Evolutionary conservation across 1,140 invertebrate species (phyloP).

Genomic region (Pseudomyrmex flavicornis): DNA sequence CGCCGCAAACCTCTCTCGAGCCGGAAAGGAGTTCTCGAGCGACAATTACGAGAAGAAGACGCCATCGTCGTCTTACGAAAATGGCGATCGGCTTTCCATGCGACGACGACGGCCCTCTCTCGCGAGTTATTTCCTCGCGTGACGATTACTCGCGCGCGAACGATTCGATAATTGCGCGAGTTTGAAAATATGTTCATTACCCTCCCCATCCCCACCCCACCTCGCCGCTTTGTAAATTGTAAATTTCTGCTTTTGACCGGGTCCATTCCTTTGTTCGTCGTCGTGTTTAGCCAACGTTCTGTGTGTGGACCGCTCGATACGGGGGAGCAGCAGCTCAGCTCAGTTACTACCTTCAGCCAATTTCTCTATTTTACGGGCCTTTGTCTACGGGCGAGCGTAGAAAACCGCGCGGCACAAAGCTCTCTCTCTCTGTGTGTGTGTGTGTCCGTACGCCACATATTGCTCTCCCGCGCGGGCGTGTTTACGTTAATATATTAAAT

Average conservation of each 20-base stretch:
- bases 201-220: too few relatives aligned
- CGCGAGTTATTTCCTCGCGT: neutral
- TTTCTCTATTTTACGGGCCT: conserved; percentile 15
- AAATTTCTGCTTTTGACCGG: neutral
- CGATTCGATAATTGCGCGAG: neutral
- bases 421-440: too few relatives aligned
- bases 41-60: conserved; percentile 21
- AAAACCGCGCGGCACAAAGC: neutral
- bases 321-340: neutral
- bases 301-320: neutral
- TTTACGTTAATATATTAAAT: conserved; percentile 24
- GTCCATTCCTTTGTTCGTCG: neutral
- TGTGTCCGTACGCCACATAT: neutral
- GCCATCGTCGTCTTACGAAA: neutral
- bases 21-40: conserved; percentile 16
- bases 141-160: neutral
- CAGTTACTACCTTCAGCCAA: neutral
- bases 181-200: too few relatives aligned
- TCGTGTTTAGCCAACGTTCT: neutral
- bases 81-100: neutral
- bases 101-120: neutral
- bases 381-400: conserved; percentile 11
- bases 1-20: conserved; percentile 25
- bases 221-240: too few relatives aligned
- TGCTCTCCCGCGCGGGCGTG: neutral